Evolutionary conservation across 2,797 vertebrate species (phyloP), one percentile per base, ranked within the genome.

Genomic region (Melanotaenia parkinsoni): DNA sequence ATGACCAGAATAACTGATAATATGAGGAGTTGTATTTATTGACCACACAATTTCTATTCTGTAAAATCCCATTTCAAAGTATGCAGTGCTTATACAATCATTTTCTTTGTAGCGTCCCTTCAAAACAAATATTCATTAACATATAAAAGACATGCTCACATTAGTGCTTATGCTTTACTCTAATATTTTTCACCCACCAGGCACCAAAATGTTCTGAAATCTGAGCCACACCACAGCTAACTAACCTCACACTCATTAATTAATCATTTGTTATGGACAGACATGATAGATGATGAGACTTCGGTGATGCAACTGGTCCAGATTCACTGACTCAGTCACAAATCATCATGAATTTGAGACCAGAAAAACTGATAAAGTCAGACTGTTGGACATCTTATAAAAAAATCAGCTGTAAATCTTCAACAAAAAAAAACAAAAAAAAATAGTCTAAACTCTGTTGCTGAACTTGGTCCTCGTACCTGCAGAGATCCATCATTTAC

Each of bases 21-120:
- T 1, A 65, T 24, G 33, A 70, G 0, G 30, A 74, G 37, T 57
- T 74, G 1, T n/a, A 67, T 90, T 91, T 84, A 86, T 88, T 90
- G 72, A 64, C 69, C 20, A 72, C 74, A 13, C 65, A 20, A 70
- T 70, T 69, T 68, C 80, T 58, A 76, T 70, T 77, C 26, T 64
- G 30, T 58, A 40, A 32, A 64, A 51, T 74, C 7, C 78, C 59
- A 63, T 47, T 64, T 63, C 1, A 69, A 32, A 18, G 8, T 57
- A 53, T 57, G 35, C 54, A 76, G 53, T 45, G 26, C 32, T 70
- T 24, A n/a, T 2, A 3, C 58, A 32, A 57, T 1, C 0, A 72
- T 40, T 11, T 62, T 38, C 12, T 11, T 35, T 20, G 4, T 30
- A 13, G 28, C 16, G 18, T 74, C 58, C 66, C 45, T 68, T 64